Evolutionary conservation across 1,140 invertebrate species (phyloP), one percentile per base, ranked within the genome.

Genomic region (Diorhabda sublineata): DNA sequence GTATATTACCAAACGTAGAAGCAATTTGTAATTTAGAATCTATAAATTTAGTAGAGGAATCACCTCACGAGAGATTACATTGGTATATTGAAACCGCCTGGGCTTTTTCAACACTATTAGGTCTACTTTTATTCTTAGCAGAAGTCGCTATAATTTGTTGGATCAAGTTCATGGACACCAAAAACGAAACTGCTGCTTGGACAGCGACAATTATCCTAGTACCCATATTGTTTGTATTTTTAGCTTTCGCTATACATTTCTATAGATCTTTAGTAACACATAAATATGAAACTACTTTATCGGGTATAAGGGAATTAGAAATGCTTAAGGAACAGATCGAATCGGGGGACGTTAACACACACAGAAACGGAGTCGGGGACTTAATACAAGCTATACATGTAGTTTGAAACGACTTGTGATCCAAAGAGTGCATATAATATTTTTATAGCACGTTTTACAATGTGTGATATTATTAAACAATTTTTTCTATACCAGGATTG

Each of bases 71-170:
- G 81, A 84, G 92, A 71, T 82, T 94, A 2, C 91, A 93, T 74
- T 93, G 92, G 92, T 98, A 98, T 79, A 98, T 98, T 11, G 96
- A 98, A 82, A 90, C 95, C 56, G 95, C 97, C 0, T 99, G 97
- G 97, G 92, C 93, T 3, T 98, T 97, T 79, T 98, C 96, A 0
- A 99, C 97, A 0, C 85, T 98, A 2, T 84, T 99, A 45, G 97
- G 97, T 1, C 88, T 98, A 2, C 83, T 99, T 58, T 82, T 99
- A 5, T 99, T 99, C 80, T 84, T 99, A 8, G 84, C 94, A 11
- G 97, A 98, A 84, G 96, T 98, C 66, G 96, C 94, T 1, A 92
- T 99, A 70, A 85, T 98, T 0, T 97, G 95, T 80, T 98, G 95
- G 94, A 90, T 95, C 0, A 94, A 95, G 75, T 95, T 95, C 80